Evolutionary conservation across 2,888 invertebrate species (phyloP), one percentile per base, ranked within the genome.

Genomic region (Epirrhoe alternata): DNA sequence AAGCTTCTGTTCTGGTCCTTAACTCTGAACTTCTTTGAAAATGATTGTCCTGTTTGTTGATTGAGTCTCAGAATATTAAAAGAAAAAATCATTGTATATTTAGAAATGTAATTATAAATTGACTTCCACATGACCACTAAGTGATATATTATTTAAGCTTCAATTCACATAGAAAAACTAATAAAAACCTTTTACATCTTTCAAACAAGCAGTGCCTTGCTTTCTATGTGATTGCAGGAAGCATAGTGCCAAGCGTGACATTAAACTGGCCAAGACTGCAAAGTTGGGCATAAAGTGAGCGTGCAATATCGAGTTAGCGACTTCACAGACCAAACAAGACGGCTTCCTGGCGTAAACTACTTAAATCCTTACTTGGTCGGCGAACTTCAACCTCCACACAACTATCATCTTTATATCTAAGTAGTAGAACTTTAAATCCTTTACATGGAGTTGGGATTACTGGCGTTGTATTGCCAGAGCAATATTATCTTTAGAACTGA

Each of bases 261-360:
- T 83, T 85, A 86, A 86, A 88, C 83, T 87, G 81, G 80, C 83
- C 86, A 66, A 66, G 66, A 66, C 62, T 66, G 66, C 55, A 35
- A 64, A 64, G 53, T 68, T 64, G 54, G 61, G 64, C 68, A 86
- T 85, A 87, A 92, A 92, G 87, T 86, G 91, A 88, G 89, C 91
- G 87, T 85, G 89, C 87, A 84, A 88, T 88, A 89, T 88, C 89
- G 86, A 90, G 92, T 90, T 90, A 90, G 88, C 82, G 81, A 88
- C 81, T 87, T 85, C 79, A 81, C 82, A 83, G 84, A 84, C 86
- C 86, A 87, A 87, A 87, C 87, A 86, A 84, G 85, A 81, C 79
- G 77, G 78, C 79, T 79, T 76, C 69, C 70, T 82, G 83, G 76
- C 82, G 84, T 87, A 89, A 91, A 92, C 90, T 89, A 90, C 91